Evolutionary conservation across 1,140 invertebrate species (phyloP).

Genomic region (Triops longicaudatus): DNA sequence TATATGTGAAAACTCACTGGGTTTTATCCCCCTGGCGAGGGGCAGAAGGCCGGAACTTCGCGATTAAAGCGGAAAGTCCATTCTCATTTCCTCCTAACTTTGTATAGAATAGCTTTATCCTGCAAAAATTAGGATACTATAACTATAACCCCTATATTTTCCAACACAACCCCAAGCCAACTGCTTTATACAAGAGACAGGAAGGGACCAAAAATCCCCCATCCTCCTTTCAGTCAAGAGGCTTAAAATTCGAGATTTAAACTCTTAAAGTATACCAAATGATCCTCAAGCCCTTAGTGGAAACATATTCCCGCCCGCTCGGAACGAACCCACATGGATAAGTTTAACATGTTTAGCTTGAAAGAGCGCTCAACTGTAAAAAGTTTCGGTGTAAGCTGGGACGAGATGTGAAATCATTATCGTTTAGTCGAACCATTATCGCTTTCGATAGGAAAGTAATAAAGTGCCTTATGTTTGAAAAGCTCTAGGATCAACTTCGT

Average conservation of each 20-base stretch:
- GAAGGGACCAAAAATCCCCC: background rate
- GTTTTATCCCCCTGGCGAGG: background rate
- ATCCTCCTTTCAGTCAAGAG: background rate
- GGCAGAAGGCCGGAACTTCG: background rate
- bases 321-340: no score
- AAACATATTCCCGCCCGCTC: no score
- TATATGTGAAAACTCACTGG: background rate
- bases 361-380: no score
- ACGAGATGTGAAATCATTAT: no score
- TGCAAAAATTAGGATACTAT: background rate
- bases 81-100: background rate
- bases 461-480: no score
- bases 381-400: no score
- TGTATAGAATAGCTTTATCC: background rate
- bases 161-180: background rate
- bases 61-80: conserved; percentile 14
- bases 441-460: no score
- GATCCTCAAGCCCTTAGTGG: no score
- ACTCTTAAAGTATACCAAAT: no score
- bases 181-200: background rate
- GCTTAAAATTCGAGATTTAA: background rate
- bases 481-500: no score
- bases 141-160: background rate
- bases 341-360: no score
- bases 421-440: no score